A percentile compares a stretch with the other conserved stretches of the same genome.
phyloP scores from a whole-genome alignment of 2,113 vertebrate genomes.

The Pontoporia blainvillei region DNA sequence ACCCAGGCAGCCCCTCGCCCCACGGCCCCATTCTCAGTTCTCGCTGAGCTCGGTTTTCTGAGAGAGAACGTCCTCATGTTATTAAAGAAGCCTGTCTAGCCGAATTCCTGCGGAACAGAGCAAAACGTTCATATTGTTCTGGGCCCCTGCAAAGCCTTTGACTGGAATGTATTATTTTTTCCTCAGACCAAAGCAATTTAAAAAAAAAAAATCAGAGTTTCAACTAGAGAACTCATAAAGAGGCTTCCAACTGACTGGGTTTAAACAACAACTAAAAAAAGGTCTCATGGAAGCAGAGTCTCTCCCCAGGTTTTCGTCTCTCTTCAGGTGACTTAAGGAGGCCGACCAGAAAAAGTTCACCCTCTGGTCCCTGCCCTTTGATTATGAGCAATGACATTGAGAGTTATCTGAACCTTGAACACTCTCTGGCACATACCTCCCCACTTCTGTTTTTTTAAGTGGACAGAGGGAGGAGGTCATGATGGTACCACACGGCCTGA shows the following conservation, averaged over 20 bases:
- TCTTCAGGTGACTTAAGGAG: neutral
- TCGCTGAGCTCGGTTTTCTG: neutral
- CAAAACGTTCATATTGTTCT: neutral
- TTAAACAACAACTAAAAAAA: conserved; percentile 27
- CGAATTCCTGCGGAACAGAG: neutral
- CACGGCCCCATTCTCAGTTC: neutral
- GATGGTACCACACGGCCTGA: neutral
- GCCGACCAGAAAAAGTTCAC: neutral
- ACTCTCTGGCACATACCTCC: neutral
- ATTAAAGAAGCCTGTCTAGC: neutral
- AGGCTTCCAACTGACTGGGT: conserved; percentile 36
- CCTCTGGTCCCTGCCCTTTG: neutral
- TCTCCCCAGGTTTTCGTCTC: neutral
- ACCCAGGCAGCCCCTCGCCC: too few species aligned
- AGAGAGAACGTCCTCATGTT: too few species aligned
- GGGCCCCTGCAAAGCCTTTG: neutral
- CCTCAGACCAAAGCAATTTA: conserved; percentile 39
- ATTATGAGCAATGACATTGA: neutral
- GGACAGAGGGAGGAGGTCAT: neutral
- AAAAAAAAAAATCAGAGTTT: conserved; percentile 16
- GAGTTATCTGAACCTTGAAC: neutral
- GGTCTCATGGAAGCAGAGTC: neutral
- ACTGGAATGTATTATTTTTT: conserved; percentile 37
- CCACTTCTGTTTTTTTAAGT: neutral
- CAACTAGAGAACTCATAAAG: conserved; percentile 39